These are phyloP conservation scores for Drosophila sulfurigaster DNA, from an alignment of 1,140 invertebrate genomes.

Conservation along the genomic window DNA sequence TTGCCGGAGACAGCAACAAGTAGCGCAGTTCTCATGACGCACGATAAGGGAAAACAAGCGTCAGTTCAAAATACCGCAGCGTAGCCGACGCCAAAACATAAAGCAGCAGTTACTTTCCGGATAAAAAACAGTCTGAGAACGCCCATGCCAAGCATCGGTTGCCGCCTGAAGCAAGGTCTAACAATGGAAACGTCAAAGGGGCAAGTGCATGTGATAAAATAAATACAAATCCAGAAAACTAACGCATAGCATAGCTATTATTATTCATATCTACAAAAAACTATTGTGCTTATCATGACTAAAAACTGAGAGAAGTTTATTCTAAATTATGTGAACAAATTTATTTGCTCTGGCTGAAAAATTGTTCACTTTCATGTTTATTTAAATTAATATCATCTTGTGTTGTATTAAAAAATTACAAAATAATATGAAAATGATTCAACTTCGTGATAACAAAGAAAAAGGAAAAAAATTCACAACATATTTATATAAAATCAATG, in stretches of 20 bases:
- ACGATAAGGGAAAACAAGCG: conserved; percentile 28
- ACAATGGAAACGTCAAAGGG: conserved; percentile 12
- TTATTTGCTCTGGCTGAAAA: no score
- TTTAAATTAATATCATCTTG: no score
- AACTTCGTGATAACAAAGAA: no score
- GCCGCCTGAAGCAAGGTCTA: neutral
- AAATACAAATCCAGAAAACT: conserved; percentile 4
- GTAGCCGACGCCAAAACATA: conserved; percentile 1
- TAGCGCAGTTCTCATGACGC: conserved; percentile 16
- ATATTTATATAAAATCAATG: no score
- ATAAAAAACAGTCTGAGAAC: conserved; percentile 10
- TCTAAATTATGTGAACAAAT: no score
- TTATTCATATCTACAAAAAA: no score
- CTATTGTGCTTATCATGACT: no score
- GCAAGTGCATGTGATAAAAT: conserved; percentile 1
- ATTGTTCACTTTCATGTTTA: no score
- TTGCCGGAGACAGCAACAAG: neutral
- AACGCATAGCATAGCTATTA: neutral
- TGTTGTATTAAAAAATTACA: no score
- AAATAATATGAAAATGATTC: no score
- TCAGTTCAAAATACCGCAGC: conserved; percentile 9
- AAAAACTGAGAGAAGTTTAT: no score
- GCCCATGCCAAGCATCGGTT: neutral
- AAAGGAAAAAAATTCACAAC: no score
- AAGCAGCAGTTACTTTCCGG: neutral